Conservation (phyloP, 2,113 vertebrate genomes). For the Sitta europaea region DNA sequence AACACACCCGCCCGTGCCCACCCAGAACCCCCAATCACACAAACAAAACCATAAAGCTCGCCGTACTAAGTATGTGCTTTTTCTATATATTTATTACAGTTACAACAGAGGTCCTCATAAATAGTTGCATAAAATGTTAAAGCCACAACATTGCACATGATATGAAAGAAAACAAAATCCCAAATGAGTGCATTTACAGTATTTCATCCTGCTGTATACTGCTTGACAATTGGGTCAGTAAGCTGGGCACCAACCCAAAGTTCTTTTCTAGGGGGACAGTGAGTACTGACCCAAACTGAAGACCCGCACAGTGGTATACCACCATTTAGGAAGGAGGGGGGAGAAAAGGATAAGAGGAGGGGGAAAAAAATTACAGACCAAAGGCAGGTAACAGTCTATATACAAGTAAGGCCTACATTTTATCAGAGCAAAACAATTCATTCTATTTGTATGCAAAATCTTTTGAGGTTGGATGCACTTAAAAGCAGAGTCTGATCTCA, state of each 20-base stretch:
- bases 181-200: conserved; percentile 95
- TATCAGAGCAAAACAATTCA: conserved; percentile 89
- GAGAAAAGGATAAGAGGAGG: neutral
- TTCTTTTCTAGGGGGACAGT: conserved; percentile 62
- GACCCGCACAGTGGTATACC: conserved; percentile 70
- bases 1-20: neutral
- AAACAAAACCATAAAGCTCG: conserved; percentile 88
- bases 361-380: conserved; percentile 46
- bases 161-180: conserved; percentile 85
- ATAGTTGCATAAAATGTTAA: conserved; percentile 99
- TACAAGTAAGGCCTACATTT: conserved; percentile 99
- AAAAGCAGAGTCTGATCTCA: conserved; percentile 78
- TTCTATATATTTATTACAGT: conserved; percentile 98
- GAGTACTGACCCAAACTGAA: conserved; percentile 53
- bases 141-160: conserved; percentile 99
- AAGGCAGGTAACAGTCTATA: conserved; percentile 88
- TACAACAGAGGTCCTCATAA: conserved; percentile 97
- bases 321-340: conserved; percentile 59
- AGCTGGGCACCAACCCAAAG: conserved; percentile 50
- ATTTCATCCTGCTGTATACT: conserved; percentile 80
- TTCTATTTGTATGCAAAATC: conserved; percentile 83
- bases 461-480: conserved; percentile 76
- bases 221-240: conserved; percentile 66
- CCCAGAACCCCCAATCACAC: conserved; percentile 67
- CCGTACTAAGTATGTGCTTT: conserved; percentile 90